Evolutionary conservation across 2,888 invertebrate species (phyloP).

Genomic region (Tinea trinotella): DNA sequence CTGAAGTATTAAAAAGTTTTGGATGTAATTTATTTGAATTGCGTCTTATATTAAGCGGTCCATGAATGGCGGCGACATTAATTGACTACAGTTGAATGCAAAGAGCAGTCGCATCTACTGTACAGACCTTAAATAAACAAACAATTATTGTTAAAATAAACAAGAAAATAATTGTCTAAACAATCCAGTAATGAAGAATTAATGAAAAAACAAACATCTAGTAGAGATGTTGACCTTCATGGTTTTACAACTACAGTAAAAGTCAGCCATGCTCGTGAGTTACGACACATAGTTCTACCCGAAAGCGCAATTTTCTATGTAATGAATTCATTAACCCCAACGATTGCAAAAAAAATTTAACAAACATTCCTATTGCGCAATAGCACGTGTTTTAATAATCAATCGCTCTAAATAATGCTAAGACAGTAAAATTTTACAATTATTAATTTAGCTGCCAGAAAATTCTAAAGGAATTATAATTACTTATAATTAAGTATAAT

Average conservation of each 20-base stretch:
- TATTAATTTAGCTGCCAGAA: too few relatives aligned
- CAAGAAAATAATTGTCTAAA: conserved; percentile 7
- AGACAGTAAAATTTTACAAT: too few relatives aligned
- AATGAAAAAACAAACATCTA: conserved; percentile 33
- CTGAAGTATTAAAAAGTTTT: too few relatives aligned
- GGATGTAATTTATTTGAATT: too few relatives aligned
- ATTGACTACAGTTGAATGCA: too few relatives aligned
- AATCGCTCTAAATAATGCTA: background rate
- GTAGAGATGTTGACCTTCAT: conserved; percentile 40
- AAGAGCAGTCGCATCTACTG: too few relatives aligned
- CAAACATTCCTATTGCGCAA: background rate
- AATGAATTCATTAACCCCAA: conserved; percentile 62
- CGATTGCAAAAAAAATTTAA: conserved; percentile 38
- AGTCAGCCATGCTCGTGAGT: conserved; percentile 44
- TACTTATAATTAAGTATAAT: too few relatives aligned
- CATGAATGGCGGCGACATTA: too few relatives aligned
- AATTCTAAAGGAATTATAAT: too few relatives aligned
- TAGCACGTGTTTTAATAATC: background rate
- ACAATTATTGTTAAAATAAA: background rate
- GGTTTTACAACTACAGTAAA: conserved; percentile 53
- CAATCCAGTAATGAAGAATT: conserved; percentile 4
- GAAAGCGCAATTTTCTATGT: conserved; percentile 39
- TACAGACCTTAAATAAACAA: too few relatives aligned
- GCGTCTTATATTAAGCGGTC: too few relatives aligned
- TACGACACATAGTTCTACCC: conserved; percentile 37